Percentiles rank a stretch among this genome's conserved stretches.
These are phyloP conservation scores for Haliclona indistincta DNA, from an alignment of 37 sponge, comb jelly and placozoan species.

Conservation along the genomic window DNA sequence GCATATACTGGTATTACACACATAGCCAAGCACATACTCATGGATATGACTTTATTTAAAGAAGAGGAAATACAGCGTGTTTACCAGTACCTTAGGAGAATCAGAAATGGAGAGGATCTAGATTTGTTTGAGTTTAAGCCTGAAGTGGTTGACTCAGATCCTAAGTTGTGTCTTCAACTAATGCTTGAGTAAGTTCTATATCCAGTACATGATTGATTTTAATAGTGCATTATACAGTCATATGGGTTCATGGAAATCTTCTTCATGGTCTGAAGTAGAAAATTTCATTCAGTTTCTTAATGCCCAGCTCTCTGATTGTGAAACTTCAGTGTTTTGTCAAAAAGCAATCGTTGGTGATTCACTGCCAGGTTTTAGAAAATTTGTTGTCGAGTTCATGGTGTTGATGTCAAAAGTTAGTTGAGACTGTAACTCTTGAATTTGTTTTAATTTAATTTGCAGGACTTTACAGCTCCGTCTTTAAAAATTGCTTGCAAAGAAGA, in stretches of 20 bases:
- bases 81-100: constrained; percentile 3
- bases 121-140: not conserved
- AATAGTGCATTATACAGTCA: not conserved
- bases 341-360: constrained; percentile 32
- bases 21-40: not conserved
- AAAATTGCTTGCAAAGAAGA: not conserved
- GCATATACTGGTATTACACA: not conserved
- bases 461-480: not conserved
- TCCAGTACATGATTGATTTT: not conserved
- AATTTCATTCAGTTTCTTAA: constrained; percentile 88
- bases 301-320: constrained; percentile 74
- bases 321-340: constrained; percentile 68
- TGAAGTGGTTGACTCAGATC: not conserved
- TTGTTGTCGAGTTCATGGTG: constrained; percentile 93
- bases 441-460: not conserved
- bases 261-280: constrained; percentile 80
- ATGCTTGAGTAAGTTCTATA: constrained; percentile 1
- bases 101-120: not conserved
- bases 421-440: not conserved
- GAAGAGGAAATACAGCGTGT: not conserved
- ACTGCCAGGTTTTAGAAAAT: constrained; percentile 74
- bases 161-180: not conserved
- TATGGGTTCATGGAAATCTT: not conserved
- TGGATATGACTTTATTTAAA: not conserved
- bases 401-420: constrained; percentile 76